phyloP scores from a whole-genome alignment of 2,113 vertebrate genomes.

The Gobius niger region DNA sequence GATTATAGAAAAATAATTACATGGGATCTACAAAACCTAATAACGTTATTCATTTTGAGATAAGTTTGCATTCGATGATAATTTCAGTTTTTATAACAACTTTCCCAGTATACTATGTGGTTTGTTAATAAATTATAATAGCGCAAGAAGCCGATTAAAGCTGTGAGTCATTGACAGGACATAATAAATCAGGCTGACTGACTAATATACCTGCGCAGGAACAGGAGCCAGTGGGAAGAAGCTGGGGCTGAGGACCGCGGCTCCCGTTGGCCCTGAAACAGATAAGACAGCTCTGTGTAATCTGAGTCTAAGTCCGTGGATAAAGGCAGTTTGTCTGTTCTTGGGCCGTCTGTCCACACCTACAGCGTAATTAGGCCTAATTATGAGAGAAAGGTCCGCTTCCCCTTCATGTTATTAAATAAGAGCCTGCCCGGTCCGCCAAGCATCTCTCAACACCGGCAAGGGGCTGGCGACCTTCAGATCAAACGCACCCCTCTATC shows the following conservation, averaged over 20 bases:
- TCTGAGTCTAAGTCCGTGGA: slow-evolving; percentile 98
- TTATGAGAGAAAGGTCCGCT: slow-evolving; percentile 98
- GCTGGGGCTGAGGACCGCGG: slow-evolving; percentile 84
- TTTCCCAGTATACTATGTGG: not conserved
- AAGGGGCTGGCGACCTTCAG: slow-evolving; percentile 92
- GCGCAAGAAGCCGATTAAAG: slow-evolving; percentile 49
- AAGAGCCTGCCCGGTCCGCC: slow-evolving; percentile 91
- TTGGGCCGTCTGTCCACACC: slow-evolving; percentile 98
- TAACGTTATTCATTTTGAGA: too few species aligned
- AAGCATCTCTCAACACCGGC: slow-evolving; percentile 93
- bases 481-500: slow-evolving; percentile 97
- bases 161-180: slow-evolving; percentile 12
- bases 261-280: slow-evolving; percentile 90
- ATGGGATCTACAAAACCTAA: too few species aligned
- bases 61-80: too few species aligned
- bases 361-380: slow-evolving; percentile 99
- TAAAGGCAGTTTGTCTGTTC: slow-evolving; percentile 99
- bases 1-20: too few species aligned
- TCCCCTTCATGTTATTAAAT: slow-evolving; percentile 99
- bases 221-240: slow-evolving; percentile 86
- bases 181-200: slow-evolving; percentile 75
- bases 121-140: slow-evolving; percentile 16
- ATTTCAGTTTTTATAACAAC: slow-evolving; percentile 22
- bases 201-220: slow-evolving; percentile 81
- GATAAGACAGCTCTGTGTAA: slow-evolving; percentile 97